These are phyloP conservation scores for Limnephilus marmoratus DNA, from an alignment of 2,888 invertebrate genomes.

Conservation along the genomic window DNA sequence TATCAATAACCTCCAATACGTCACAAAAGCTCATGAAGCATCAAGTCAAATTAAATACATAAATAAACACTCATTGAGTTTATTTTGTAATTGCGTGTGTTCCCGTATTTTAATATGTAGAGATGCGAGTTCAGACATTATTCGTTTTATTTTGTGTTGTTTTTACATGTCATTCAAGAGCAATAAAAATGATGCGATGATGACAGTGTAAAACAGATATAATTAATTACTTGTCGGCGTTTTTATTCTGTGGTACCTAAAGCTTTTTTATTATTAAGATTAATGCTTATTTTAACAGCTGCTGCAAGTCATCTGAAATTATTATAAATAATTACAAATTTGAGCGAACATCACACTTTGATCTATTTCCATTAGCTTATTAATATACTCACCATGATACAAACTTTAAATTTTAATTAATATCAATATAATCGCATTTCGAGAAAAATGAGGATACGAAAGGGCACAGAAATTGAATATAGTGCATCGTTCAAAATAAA, in stretches of 20 bases:
- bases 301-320: slow-evolving; percentile 35
- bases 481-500: too few relatives aligned
- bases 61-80: not conserved
- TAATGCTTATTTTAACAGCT: slow-evolving; percentile 15
- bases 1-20: not conserved
- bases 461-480: not conserved
- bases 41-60: not conserved
- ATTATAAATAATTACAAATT: slow-evolving; percentile 20
- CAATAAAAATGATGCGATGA: slow-evolving; percentile 35
- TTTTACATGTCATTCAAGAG: slow-evolving; percentile 26
- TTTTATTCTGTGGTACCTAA: slow-evolving; percentile 13
- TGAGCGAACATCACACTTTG: not conserved
- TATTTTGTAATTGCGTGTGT: not conserved
- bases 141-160: not conserved
- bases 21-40: not conserved
- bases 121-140: not conserved
- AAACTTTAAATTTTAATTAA: not conserved
- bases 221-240: slow-evolving; percentile 19
- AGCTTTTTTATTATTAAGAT: slow-evolving; percentile 14
- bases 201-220: slow-evolving; percentile 38
- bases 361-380: not conserved
- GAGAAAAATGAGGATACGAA: not conserved
- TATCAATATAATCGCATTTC: not conserved
- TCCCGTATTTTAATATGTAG: not conserved
- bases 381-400: not conserved